These are phyloP conservation scores for Nothura maculosa DNA, from an alignment of 2,797 vertebrate species.

Conservation along the genomic window DNA sequence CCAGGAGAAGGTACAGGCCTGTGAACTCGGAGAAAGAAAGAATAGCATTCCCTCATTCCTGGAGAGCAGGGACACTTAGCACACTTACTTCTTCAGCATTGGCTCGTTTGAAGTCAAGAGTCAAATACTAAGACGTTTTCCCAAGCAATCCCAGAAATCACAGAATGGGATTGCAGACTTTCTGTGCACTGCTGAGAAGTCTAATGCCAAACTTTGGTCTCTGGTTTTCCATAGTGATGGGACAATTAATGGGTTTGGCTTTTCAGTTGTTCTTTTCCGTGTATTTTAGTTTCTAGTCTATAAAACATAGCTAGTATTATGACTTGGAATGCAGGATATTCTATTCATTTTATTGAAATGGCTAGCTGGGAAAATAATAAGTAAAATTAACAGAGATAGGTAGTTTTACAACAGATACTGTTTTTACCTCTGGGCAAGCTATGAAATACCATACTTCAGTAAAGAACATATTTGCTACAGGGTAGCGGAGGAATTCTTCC, in stretches of 20 bases:
- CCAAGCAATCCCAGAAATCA: rapidly evolving
- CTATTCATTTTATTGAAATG: background rate
- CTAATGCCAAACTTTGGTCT: background rate
- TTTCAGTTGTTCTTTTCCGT: background rate
- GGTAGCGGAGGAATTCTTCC: background rate
- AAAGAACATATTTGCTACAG: background rate
- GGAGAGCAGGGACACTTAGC: background rate
- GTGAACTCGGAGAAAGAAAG: background rate
- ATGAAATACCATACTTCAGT: background rate
- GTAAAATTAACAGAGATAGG: background rate
- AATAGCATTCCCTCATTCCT: background rate
- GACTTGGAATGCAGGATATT: background rate
- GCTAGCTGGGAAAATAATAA: background rate
- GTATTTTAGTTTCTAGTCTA: background rate
- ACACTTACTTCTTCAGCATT: background rate
- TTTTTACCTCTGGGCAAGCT: background rate
- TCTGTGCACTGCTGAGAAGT: background rate
- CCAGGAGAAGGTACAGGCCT: background rate
- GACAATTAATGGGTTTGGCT: background rate
- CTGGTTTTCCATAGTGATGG: background rate
- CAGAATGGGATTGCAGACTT: rapidly evolving
- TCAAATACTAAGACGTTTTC: background rate
- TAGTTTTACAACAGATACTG: background rate
- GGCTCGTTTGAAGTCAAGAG: background rate
- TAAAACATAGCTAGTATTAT: background rate